Evolutionary conservation across 1,140 invertebrate genomes (phyloP).

Genomic region (Phocides pigmalion): DNA sequence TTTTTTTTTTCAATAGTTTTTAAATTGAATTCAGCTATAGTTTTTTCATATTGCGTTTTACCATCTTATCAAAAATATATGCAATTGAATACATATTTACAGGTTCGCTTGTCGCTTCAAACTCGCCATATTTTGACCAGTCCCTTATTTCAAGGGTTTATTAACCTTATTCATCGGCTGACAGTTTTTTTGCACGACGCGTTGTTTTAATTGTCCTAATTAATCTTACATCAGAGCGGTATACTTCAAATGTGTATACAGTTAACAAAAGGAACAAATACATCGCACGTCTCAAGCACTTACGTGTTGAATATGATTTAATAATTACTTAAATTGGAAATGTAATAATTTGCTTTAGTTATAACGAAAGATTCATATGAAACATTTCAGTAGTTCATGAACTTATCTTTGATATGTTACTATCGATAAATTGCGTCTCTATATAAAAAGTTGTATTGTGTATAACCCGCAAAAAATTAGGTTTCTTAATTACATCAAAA

Average conservation of each 20-base stretch:
- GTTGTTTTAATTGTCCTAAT: constrained; percentile 26
- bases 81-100: not conserved
- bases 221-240: constrained; percentile 29
- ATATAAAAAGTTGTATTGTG: too few relatives aligned
- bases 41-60: too few relatives aligned
- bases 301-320: constrained; percentile 4
- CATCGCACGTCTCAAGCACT: not conserved
- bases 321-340: not conserved
- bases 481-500: too few relatives aligned
- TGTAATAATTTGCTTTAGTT: too few relatives aligned
- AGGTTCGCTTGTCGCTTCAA: not conserved
- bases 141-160: constrained; percentile 28
- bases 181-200: constrained; percentile 25
- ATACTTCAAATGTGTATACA: constrained; percentile 15
- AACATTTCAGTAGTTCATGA: too few relatives aligned
- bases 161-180: constrained; percentile 25
- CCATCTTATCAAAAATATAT: not conserved
- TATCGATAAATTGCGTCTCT: too few relatives aligned
- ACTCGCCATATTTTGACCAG: constrained; percentile 19
- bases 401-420: too few relatives aligned
- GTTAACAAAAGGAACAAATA: constrained; percentile 5
- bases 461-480: too few relatives aligned
- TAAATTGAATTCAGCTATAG: too few relatives aligned
- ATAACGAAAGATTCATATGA: too few relatives aligned
- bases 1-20: too few relatives aligned